phyloP scores from a whole-genome alignment of 2,888 invertebrate species.

The Horisme vitalbata region DNA sequence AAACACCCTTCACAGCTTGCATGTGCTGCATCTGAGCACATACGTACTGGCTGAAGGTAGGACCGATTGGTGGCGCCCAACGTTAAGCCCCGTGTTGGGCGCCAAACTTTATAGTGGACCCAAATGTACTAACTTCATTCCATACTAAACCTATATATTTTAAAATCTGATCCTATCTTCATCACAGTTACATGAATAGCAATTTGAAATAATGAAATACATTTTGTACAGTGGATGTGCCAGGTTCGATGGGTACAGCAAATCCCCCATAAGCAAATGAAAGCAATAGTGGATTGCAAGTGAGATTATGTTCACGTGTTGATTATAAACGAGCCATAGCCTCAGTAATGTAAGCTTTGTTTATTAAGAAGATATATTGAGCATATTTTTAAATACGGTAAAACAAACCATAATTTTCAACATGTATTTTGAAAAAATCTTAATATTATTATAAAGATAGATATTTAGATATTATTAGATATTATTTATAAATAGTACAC shows the following conservation, averaged over 20 bases:
- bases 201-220: not conserved
- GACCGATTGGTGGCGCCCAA: not conserved
- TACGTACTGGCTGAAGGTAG: not conserved
- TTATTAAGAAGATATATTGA: no score
- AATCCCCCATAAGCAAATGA: constrained; percentile 8
- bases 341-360: no score
- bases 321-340: no score
- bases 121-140: no score
- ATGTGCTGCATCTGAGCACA: not conserved
- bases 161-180: not conserved
- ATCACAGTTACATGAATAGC: not conserved
- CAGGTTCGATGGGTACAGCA: constrained; percentile 4
- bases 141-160: not conserved
- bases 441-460: no score
- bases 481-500: no score
- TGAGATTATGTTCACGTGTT: not conserved
- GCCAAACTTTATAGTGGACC: no score
- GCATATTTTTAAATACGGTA: no score
- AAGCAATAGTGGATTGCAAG: not conserved
- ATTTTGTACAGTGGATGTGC: not conserved
- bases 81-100: no score
- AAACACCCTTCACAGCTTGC: not conserved
- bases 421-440: no score
- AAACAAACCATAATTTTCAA: no score
- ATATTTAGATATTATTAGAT: no score